These are phyloP conservation scores for Lepidostoma basale DNA, from an alignment of 1,140 invertebrate species.

Conservation along the genomic window DNA sequence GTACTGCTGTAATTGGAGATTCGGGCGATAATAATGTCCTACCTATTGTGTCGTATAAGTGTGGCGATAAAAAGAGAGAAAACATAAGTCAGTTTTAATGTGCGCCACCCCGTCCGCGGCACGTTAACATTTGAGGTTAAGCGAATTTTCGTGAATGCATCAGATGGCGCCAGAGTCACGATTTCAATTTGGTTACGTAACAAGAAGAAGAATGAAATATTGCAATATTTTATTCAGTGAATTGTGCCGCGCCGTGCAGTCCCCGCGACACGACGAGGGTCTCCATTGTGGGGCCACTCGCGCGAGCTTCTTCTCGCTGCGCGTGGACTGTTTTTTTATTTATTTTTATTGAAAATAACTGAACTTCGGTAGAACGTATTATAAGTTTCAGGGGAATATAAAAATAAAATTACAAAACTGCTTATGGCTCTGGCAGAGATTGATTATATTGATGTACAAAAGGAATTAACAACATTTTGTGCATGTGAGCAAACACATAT, in stretches of 20 bases:
- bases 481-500: too few relatives aligned
- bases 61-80: too few relatives aligned
- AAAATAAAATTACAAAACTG: too few relatives aligned
- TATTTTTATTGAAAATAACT: neutral
- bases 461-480: too few relatives aligned
- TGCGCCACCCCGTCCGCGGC: neutral
- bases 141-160: neutral
- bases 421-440: too few relatives aligned
- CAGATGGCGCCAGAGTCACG: neutral
- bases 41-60: too few relatives aligned
- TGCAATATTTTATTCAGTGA: neutral
- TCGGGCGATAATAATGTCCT: too few relatives aligned
- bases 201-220: neutral
- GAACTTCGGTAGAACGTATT: neutral
- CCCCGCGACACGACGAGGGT: neutral
- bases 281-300: too few relatives aligned
- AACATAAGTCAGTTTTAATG: too few relatives aligned
- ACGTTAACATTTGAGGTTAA: neutral
- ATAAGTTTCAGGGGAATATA: neutral
- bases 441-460: too few relatives aligned
- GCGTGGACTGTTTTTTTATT: neutral
- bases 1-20: too few relatives aligned
- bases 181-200: slow-evolving; percentile 13
- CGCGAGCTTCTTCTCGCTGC: too few relatives aligned
- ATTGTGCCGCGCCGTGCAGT: neutral